Conservation (phyloP, 2,797 vertebrate species). For the Hydrolagus colliei region DNA sequence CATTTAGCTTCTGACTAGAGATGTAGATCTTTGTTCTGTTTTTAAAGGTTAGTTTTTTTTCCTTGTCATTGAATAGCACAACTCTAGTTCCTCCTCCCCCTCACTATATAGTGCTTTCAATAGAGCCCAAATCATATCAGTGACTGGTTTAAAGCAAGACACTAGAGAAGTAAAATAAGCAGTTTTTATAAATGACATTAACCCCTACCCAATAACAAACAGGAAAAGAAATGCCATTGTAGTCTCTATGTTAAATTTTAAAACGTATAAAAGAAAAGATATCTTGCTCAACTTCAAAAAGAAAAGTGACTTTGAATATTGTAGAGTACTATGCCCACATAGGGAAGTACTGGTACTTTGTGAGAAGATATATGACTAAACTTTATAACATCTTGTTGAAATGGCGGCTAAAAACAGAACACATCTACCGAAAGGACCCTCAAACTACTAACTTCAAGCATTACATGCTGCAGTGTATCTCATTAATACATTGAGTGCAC, state of each 20-base stretch:
- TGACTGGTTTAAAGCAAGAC: not conserved
- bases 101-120: not conserved
- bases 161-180: not conserved
- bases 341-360: not conserved
- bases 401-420: too few relatives aligned
- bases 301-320: not conserved
- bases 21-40: not conserved
- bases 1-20: too few relatives aligned
- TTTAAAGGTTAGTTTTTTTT: not conserved
- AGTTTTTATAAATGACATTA: not conserved
- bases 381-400: not conserved
- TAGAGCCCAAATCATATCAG: not conserved
- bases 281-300: too few relatives aligned
- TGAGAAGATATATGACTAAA: not conserved
- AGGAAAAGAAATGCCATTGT: not conserved
- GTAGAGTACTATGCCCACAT: not conserved
- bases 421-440: not conserved
- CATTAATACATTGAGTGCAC: too few relatives aligned
- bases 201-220: not conserved
- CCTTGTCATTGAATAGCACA: not conserved
- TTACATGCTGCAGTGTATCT: not conserved
- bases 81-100: not conserved
- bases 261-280: too few relatives aligned
- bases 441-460: not conserved
- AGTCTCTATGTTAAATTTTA: too few relatives aligned